A percentile compares a stretch with the other conserved stretches of the same genome.
phyloP scores from a whole-genome alignment of 1,140 invertebrate genomes.

The Akabosia matsudoensis region DNA sequence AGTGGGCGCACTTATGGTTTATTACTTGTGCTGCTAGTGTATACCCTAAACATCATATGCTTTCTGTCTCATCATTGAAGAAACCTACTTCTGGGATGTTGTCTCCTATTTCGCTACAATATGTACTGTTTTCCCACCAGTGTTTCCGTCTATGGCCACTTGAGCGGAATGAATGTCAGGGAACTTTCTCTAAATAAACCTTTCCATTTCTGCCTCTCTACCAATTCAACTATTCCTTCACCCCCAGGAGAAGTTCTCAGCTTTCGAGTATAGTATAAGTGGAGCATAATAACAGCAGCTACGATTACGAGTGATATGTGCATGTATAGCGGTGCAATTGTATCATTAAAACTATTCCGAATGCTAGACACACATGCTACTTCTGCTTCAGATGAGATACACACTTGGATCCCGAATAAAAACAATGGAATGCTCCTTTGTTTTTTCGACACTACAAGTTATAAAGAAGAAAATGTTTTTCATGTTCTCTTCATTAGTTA shows the following conservation, averaged over 20 bases:
- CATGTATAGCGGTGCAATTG: neutral
- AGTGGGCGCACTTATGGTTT: neutral
- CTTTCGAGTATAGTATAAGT: conserved; percentile 8
- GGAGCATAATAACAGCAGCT: conserved; percentile 4
- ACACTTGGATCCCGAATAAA: neutral
- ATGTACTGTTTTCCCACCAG: no score
- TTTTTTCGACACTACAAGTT: neutral
- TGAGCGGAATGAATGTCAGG: conserved; percentile 12
- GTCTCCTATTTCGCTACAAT: no score
- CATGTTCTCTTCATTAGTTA: no score
- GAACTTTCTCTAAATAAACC: neutral
- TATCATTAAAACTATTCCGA: neutral
- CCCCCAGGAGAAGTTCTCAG: neutral
- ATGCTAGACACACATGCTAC: neutral
- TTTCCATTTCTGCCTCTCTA: neutral
- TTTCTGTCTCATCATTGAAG: neutral
- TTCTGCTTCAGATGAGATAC: no score
- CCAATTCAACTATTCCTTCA: neutral
- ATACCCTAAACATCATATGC: neutral
- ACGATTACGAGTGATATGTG: neutral
- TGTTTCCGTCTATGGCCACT: conserved; percentile 8
- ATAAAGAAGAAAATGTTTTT: no score
- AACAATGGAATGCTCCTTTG: conserved; percentile 11
- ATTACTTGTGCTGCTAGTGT: neutral
- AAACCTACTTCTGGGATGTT: no score